Evolutionary conservation across 2,113 vertebrate species (phyloP), one percentile per base, ranked within the genome.

Genomic region (Aythya baeri): DNA sequence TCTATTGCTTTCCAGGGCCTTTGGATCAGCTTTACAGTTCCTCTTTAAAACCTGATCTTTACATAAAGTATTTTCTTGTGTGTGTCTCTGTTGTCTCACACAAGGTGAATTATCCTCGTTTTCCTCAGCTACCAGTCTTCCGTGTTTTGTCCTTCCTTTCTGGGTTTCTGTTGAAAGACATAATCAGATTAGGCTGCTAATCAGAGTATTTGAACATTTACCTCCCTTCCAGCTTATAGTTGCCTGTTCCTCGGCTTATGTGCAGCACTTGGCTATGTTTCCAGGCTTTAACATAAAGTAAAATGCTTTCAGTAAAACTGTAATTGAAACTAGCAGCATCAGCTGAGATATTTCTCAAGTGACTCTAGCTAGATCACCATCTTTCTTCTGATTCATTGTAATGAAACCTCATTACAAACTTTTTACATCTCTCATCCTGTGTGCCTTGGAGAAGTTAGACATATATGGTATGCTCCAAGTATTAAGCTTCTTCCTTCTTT

Each of bases 1-100:
- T 57, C 74, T 87, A 5, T 91, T 83, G 54, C 91, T 70, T 97
- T 87, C 89, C 91, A 96, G 67, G 17, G 23, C 66, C 62, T 46
- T 84, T 70, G 83, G 77, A 91, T 27, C 77, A 8, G 13, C 70
- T 34, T 81, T 79, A 17, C 43, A 2, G 0, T 32, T 86, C 71
- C 71, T 76, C 58, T 44, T 76, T 31, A 49, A 72, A 92, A 41
- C 32, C 54, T 58, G 0, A 8, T 61, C 55, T 61, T 70, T 6
- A 4, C 21, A 52, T 29, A 86, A 89, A 86, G 43, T 29, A 79
- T 82, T 76, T 27, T 65, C 54, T 78, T 79, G 34, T n/a, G 26
- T 58, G 85, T 5, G 49, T 66, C 23, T 83, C 61, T 88, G 55
- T 91, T 78, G 66, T 87, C 61, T 68, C 52, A 63, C 74, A 49